These are phyloP conservation scores for Parotia lawesii DNA, from an alignment of 2,113 vertebrate genomes.

Conservation along the genomic window DNA sequence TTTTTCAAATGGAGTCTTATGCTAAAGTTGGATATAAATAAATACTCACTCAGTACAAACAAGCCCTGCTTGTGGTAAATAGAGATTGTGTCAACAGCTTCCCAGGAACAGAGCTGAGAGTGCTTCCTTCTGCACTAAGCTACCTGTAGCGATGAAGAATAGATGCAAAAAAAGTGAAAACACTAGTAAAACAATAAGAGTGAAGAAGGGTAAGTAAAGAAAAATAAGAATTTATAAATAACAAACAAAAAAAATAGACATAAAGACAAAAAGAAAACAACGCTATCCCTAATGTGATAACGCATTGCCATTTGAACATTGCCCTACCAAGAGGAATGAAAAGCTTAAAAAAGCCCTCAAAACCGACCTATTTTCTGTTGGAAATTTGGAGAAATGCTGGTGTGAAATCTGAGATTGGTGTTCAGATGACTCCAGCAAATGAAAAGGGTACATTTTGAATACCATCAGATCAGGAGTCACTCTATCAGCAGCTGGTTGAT, in stretches of 20 bases:
- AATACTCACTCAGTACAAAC: neutral
- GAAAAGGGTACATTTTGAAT: neutral
- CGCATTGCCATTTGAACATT: neutral
- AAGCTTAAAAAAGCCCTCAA: rapidly evolving
- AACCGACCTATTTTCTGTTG: neutral
- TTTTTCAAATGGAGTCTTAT: neutral
- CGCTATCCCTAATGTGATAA: neutral
- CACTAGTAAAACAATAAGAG: neutral
- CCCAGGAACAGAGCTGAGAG: neutral
- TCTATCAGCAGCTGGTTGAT: neutral
- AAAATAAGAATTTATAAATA: neutral
- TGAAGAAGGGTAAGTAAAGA: neutral
- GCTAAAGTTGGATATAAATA: neutral
- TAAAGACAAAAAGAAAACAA: neutral
- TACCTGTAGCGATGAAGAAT: neutral
- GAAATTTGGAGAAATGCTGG: neutral
- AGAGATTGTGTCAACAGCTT: neutral
- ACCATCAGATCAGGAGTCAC: neutral
- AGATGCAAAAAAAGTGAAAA: neutral
- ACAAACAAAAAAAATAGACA: neutral
- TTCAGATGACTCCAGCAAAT: neutral
- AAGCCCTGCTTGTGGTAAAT: neutral
- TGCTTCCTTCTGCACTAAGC: neutral
- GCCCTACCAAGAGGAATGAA: neutral
- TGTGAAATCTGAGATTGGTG: neutral